phyloP scores from a whole-genome alignment of 2,113 vertebrate genomes.

The Mustela nigripes region DNA sequence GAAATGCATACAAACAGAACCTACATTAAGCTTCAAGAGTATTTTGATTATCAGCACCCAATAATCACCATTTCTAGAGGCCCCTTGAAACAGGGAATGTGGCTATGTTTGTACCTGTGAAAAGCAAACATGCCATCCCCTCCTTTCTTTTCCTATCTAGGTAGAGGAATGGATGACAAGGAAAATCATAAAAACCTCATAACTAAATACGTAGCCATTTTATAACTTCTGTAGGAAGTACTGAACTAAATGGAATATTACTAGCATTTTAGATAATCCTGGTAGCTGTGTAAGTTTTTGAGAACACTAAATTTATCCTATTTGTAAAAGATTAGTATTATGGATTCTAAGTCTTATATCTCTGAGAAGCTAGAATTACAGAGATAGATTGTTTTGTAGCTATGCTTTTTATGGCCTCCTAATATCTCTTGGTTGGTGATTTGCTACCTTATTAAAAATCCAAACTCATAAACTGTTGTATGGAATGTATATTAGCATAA shows the following conservation, averaged over 20 bases:
- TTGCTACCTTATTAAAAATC: slow-evolving; percentile 34
- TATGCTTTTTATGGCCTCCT: neutral
- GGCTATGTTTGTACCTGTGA: neutral
- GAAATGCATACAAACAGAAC: neutral
- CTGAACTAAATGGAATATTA: neutral
- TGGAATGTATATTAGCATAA: neutral
- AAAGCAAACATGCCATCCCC: fast-evolving
- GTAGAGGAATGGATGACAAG: neutral
- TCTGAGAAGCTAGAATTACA: slow-evolving; percentile 19
- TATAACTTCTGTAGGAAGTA: neutral
- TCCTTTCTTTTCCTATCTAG: neutral
- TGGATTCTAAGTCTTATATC: neutral
- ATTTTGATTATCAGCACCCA: neutral
- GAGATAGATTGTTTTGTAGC: neutral
- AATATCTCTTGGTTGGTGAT: neutral
- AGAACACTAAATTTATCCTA: neutral
- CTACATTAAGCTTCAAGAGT: neutral
- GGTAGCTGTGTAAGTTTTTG: neutral
- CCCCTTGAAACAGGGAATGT: neutral
- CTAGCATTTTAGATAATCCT: neutral
- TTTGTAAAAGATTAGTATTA: neutral
- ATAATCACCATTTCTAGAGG: neutral
- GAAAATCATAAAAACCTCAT: neutral
- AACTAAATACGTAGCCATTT: neutral
- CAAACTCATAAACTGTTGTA: neutral